These are phyloP conservation scores for Cantharis flavilabris DNA, from an alignment of 2,888 invertebrate genomes.

Conservation along the genomic window DNA sequence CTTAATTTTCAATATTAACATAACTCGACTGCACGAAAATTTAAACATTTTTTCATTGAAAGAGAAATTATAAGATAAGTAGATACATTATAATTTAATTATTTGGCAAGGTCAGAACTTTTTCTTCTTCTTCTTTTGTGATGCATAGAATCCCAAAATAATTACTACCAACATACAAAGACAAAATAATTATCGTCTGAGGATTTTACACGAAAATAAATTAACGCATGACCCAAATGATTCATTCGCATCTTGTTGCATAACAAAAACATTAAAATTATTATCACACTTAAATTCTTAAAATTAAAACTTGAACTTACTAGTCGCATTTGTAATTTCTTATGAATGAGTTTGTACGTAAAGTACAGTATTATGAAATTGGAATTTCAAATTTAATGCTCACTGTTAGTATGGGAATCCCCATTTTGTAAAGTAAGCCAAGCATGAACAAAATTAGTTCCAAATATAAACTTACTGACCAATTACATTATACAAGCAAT, in stretches of 20 bases:
- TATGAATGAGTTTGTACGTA: constrained; percentile 15
- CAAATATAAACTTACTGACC: not conserved
- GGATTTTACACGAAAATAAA: not conserved
- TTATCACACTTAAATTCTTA: constrained; percentile 1
- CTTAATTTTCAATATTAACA: not conserved
- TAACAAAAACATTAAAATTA: not conserved
- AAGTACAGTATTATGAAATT: constrained; percentile 10
- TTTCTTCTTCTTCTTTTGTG: not conserved
- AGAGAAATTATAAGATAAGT: not conserved
- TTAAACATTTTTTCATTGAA: not conserved
- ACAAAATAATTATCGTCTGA: not conserved
- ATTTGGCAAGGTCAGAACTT: not conserved
- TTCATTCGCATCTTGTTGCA: not conserved
- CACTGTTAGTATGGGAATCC: constrained; percentile 12
- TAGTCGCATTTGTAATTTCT: not conserved
- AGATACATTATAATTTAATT: not conserved
- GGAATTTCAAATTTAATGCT: constrained; percentile 5
- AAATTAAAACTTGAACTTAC: not conserved
- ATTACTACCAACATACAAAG: not conserved
- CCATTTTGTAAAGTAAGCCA: constrained; percentile 7
- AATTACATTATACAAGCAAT: not conserved
- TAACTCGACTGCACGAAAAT: not conserved
- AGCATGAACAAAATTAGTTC: not conserved
- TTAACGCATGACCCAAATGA: not conserved
- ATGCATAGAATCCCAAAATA: not conserved